Conservation (phyloP, 2,888 invertebrate species). For the Macrosiphum euphorbiae region DNA sequence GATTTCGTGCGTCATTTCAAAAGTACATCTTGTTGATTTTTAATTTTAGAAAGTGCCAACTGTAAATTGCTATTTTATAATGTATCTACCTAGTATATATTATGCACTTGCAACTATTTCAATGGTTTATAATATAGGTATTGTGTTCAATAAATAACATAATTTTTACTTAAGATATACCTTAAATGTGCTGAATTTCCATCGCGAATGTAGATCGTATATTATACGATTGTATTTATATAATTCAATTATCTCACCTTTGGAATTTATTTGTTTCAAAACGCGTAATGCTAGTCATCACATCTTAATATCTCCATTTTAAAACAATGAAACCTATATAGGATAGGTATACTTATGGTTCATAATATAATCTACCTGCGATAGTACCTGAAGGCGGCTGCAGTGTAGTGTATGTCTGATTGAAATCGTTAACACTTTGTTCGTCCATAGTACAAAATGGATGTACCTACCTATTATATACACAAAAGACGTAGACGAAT, state of each 20-base stretch:
- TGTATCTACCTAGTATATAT: neutral
- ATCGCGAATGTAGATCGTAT: neutral
- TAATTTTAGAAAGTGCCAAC: neutral
- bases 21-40: neutral
- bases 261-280: neutral
- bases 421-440: neutral
- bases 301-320: neutral
- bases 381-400: neutral
- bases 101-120: neutral
- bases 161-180: neutral
- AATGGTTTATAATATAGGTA: neutral
- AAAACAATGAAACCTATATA: neutral
- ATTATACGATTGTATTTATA: neutral
- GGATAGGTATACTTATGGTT: neutral
- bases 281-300: neutral
- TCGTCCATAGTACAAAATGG: neutral
- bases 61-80: neutral
- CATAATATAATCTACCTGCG: neutral
- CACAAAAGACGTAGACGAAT: too few species aligned
- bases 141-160: neutral
- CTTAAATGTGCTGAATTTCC: neutral
- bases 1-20: neutral
- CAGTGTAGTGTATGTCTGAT: neutral
- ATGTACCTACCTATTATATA: too few species aligned
- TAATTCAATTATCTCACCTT: neutral